phyloP scores from a whole-genome alignment of 2,888 invertebrate genomes.

The Eupithecia subumbrata region DNA sequence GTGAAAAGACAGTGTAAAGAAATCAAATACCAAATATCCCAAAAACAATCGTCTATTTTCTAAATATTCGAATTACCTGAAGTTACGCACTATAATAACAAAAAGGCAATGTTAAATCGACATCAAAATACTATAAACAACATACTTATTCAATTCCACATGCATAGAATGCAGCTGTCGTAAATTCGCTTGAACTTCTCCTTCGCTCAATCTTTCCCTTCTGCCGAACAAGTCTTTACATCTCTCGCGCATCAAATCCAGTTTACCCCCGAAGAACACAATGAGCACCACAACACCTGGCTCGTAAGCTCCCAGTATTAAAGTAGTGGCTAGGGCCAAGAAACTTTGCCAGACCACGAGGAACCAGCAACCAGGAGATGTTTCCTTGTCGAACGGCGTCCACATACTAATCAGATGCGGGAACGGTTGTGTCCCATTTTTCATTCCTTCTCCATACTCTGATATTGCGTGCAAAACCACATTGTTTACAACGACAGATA shows the following conservation, averaged over 20 bases:
- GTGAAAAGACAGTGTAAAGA: background rate
- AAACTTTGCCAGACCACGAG: constrained; percentile 63
- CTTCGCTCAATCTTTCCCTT: constrained; percentile 47
- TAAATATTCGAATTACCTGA: no score
- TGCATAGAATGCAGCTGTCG: constrained; percentile 63
- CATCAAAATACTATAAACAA: constrained; percentile 10
- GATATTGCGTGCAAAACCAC: constrained; percentile 62
- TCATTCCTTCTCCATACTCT: constrained; percentile 37
- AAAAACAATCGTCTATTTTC: no score
- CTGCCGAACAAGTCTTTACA: constrained; percentile 63
- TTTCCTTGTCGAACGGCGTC: constrained; percentile 71
- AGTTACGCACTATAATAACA: no score
- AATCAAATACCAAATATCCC: no score
- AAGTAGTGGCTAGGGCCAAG: constrained; percentile 62
- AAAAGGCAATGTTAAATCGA: background rate
- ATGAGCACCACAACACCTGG: constrained; percentile 63
- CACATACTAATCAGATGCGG: constrained; percentile 75
- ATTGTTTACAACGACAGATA: constrained; percentile 55
- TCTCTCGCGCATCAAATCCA: constrained; percentile 66
- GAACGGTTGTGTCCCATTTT: constrained; percentile 60
- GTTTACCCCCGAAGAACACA: constrained; percentile 72
- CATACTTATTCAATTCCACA: constrained; percentile 67
- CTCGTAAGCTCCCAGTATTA: constrained; percentile 68
- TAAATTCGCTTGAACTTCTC: constrained; percentile 50
- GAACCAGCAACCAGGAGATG: constrained; percentile 67